Conservation (phyloP, 2,113 vertebrate species). For the Plestiodon gilberti region DNA sequence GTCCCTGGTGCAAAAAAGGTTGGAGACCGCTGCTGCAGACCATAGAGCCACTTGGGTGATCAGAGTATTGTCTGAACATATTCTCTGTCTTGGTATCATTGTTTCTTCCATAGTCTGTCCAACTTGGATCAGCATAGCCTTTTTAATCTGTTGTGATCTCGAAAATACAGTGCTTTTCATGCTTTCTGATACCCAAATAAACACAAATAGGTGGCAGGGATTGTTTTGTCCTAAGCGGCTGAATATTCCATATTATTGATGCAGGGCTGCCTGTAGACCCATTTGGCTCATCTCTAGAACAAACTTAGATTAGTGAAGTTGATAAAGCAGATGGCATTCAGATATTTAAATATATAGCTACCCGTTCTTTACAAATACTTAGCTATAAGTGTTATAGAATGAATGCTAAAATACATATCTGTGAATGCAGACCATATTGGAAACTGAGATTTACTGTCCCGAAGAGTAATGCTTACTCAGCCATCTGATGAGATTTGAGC, state of each 20-base stretch:
- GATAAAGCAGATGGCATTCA: slow-evolving; percentile 68
- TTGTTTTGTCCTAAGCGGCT: background rate
- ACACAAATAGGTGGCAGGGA: background rate
- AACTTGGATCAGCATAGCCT: background rate
- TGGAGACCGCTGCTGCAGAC: no score
- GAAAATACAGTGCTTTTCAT: background rate
- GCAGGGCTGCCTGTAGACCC: background rate
- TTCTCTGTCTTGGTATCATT: background rate
- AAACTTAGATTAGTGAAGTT: slow-evolving; percentile 59
- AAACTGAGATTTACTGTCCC: slow-evolving; percentile 83
- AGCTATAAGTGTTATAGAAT: slow-evolving; percentile 75
- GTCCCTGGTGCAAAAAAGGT: no score
- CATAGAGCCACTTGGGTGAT: no score
- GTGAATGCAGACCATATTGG: slow-evolving; percentile 82
- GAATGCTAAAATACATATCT: slow-evolving; percentile 67
- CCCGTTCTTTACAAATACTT: slow-evolving; percentile 67
- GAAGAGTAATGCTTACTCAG: slow-evolving; percentile 83
- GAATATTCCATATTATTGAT: background rate
- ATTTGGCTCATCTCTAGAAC: slow-evolving; percentile 31
- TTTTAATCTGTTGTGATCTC: background rate
- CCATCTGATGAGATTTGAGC: slow-evolving; percentile 82
- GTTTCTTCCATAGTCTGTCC: background rate
- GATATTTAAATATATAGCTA: slow-evolving; percentile 69
- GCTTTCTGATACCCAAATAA: background rate
- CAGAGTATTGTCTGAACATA: no score